Evolutionary conservation across 2,888 invertebrate genomes (phyloP).

Genomic region (Pelosia muscerda): DNA sequence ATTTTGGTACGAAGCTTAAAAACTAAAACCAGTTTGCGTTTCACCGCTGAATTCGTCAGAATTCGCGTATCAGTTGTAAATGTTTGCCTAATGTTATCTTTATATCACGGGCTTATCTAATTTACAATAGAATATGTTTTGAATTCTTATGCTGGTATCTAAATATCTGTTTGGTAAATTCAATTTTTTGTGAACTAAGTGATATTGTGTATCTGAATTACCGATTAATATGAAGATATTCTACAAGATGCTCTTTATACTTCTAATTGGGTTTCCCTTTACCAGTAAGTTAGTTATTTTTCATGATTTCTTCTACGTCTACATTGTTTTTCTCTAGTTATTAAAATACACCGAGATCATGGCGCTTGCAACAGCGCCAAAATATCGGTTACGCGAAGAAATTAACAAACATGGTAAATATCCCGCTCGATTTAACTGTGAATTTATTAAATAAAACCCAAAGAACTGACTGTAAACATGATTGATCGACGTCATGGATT

Average conservation of each 20-base stretch:
- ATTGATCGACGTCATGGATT: too few species aligned
- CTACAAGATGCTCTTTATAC: neutral
- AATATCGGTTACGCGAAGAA: too few species aligned
- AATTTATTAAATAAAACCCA: too few species aligned
- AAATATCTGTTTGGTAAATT: neutral
- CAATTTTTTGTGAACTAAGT: neutral
- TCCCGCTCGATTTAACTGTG: too few species aligned
- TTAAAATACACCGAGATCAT: too few species aligned
- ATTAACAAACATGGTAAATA: too few species aligned
- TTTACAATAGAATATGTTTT: neutral
- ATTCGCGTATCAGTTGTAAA: neutral
- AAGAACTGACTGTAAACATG: too few species aligned
- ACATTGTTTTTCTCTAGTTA: too few species aligned
- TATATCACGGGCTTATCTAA: neutral
- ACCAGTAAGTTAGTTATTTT: neutral
- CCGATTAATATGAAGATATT: neutral
- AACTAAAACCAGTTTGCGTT: constrained; percentile 1
- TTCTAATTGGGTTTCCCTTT: neutral
- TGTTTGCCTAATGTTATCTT: neutral
- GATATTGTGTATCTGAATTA: neutral
- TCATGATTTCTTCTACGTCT: neutral
- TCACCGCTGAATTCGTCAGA: neutral
- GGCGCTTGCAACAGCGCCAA: too few species aligned
- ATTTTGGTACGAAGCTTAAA: constrained; percentile 7
- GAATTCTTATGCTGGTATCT: neutral